Evolutionary conservation across 2,797 vertebrate species (phyloP), one percentile per base, ranked within the genome.

Genomic region (Pyrocephalus nanus): DNA sequence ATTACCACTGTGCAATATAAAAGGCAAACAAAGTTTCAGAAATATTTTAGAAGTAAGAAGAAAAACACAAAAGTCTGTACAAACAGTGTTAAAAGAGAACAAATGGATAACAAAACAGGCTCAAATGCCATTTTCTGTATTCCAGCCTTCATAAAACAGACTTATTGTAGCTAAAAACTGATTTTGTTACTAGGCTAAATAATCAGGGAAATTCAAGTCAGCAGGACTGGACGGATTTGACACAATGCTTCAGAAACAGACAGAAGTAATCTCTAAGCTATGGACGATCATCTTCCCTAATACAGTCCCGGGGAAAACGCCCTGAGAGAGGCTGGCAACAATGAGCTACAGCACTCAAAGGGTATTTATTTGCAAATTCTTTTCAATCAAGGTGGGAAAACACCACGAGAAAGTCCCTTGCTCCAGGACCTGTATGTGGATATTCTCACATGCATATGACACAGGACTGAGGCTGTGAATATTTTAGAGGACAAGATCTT

Each of bases 11-110:
- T 48, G 81, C 88, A 87, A 86, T 93, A 96, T 82, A 91, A 96
- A 96, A 97, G 88, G 78, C 92, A 95, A 96, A 94, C 92, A 89
- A 95, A 96, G 88, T 94, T 94, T 85, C 86, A 93, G 86, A 92
- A 96, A 80, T 89, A 95, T 58, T 96, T 94, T 36, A 95, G 90
- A 96, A 95, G 70, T 40, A 88, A 89, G 86, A 82, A 83, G 67
- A 60, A 94, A 95, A 93, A 64, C 71, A 93, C 47, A 4, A 12
- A 93, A 96, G 64, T 87, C 88, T 71, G 81, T 89, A 87, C 77
- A 47, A 93, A 70, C 36, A 47, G 50, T 10, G 45, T 80, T 84
- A 81, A 72, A 74, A 73, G 88, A 95, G 74, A 95, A 94, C 92
- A 96, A 93, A 93, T 0, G 25, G 86, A 17, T 60, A 95, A 88